Conservation (phyloP, 2,797 vertebrate species). For the Muscicapa comitata region DNA sequence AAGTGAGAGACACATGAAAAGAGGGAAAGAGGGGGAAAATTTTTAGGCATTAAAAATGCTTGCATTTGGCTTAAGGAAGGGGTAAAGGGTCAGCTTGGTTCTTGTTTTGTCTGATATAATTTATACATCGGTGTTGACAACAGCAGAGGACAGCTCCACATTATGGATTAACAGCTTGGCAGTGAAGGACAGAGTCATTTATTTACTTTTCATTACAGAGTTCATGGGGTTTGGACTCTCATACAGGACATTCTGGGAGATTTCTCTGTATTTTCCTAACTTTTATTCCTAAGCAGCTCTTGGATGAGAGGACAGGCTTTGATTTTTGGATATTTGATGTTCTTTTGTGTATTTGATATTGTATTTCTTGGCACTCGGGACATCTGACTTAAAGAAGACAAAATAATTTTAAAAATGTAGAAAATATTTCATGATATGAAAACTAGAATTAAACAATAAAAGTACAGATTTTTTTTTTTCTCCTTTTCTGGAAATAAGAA, state of each 20-base stretch:
- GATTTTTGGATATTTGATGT: constrained; percentile 21
- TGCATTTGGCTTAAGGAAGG: background rate
- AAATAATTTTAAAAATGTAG: background rate
- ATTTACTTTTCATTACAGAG: constrained; percentile 43
- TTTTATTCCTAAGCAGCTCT: background rate
- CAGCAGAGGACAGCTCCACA: background rate
- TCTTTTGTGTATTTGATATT: background rate
- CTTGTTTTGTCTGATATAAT: background rate
- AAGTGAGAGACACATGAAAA: background rate
- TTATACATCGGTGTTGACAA: constrained; percentile 17
- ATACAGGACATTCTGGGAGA: background rate
- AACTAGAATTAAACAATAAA: background rate
- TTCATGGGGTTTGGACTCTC: background rate
- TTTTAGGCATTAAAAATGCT: background rate
- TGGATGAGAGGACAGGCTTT: background rate
- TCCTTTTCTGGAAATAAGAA: background rate
- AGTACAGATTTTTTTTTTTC: background rate
- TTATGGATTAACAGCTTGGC: constrained; percentile 35
- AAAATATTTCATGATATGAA: background rate
- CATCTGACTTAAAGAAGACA: background rate
- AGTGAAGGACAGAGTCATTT: constrained; percentile 39
- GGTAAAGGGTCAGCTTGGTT: background rate
- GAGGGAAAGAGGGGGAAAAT: accelerated
- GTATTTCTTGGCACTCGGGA: background rate
- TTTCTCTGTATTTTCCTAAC: background rate